Conservation (phyloP, 2,888 invertebrate genomes). For the Chamaedrilus cognettii region DNA sequence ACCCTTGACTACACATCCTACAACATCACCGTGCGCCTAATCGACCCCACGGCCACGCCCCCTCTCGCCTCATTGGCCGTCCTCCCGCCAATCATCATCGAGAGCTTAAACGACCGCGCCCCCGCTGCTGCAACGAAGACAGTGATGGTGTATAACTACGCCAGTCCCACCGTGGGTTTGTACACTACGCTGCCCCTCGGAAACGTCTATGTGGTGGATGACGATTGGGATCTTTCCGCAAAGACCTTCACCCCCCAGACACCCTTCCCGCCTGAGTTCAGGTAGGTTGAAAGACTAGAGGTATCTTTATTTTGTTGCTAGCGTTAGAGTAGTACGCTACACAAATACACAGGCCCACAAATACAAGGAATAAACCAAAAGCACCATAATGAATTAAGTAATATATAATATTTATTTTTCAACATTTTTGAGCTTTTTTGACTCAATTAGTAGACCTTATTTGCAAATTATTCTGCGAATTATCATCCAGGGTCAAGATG, state of each 20-base stretch:
- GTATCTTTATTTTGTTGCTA: not conserved
- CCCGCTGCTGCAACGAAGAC: conserved; percentile 85
- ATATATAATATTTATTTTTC: too few species aligned
- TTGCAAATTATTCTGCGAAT: too few species aligned
- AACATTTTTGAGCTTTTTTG: too few species aligned
- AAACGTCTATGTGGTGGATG: conserved; percentile 95
- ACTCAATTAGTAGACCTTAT: too few species aligned
- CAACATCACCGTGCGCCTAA: conserved; percentile 21
- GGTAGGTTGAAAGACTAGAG: not conserved
- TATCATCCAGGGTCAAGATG: too few species aligned
- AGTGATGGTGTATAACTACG: conserved; percentile 86
- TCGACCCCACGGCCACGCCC: conserved; percentile 73
- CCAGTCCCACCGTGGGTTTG: conserved; percentile 63
- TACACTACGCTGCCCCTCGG: conserved; percentile 65
- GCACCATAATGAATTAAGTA: too few species aligned
- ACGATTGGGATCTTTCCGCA: conserved; percentile 98
- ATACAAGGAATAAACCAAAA: too few species aligned
- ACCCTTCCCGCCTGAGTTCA: conserved; percentile 16
- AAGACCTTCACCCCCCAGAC: conserved; percentile 83
- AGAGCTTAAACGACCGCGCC: conserved; percentile 84
- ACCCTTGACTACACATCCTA: conserved; percentile 18
- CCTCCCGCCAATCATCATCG: conserved; percentile 72
- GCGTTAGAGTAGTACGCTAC: too few species aligned
- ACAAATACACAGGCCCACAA: too few species aligned
- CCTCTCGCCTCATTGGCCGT: not conserved